Percentiles rank a stretch among this genome's conserved stretches.
phyloP scores from a whole-genome alignment of 2,888 invertebrate species.

The Nudaria mundana region DNA sequence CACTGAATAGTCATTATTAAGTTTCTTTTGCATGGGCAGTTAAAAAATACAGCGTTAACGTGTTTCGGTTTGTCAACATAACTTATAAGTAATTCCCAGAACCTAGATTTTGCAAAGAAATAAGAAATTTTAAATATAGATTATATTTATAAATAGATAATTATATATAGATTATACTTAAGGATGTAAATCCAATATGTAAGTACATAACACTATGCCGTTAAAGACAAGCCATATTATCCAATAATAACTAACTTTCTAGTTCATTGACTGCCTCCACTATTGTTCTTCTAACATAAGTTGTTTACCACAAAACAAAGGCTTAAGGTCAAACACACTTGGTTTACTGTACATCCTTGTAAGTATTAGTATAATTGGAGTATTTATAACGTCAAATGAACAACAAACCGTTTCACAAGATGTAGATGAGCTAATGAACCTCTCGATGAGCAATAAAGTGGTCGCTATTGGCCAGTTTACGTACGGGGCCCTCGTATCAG shows the following conservation, averaged over 20 bases:
- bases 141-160: neutral
- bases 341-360: neutral
- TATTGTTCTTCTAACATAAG: neutral
- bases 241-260: too few relatives aligned
- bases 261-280: neutral
- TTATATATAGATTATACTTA: neutral
- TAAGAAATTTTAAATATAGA: too few relatives aligned
- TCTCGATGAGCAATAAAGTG: neutral
- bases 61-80: too few relatives aligned
- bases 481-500: conserved; percentile 16
- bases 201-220: neutral
- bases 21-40: too few relatives aligned
- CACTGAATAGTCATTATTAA: too few relatives aligned
- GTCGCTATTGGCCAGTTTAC: neutral
- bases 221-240: too few relatives aligned
- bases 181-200: neutral
- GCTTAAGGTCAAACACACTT: neutral
- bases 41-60: too few relatives aligned
- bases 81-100: too few relatives aligned
- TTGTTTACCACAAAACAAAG: neutral
- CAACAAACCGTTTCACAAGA: neutral
- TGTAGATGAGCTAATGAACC: neutral
- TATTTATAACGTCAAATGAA: neutral
- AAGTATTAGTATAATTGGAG: too few relatives aligned
- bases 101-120: too few relatives aligned